Evolutionary conservation across 2,113 vertebrate species (phyloP).

Genomic region (Crotalus tigris): DNA sequence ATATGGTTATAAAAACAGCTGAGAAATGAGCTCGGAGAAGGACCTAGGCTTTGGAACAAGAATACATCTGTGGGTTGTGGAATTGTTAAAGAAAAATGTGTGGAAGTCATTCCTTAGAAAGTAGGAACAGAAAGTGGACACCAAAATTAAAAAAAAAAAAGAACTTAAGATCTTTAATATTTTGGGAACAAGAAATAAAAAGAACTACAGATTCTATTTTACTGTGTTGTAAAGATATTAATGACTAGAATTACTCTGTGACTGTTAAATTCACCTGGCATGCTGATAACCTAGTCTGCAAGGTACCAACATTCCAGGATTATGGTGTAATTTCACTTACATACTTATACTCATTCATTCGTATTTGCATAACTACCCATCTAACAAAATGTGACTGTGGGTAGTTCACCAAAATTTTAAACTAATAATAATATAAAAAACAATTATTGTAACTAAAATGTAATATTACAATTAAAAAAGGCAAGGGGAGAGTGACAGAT

Average conservation of each 20-base stretch:
- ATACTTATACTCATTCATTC: neutral
- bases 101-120: neutral
- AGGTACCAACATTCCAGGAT: neutral
- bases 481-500: neutral
- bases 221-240: neutral
- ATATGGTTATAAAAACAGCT: conserved; percentile 14
- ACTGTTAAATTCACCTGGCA: neutral
- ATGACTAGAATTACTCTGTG: neutral
- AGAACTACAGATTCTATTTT: neutral
- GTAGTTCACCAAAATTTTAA: neutral
- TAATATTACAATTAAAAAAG: neutral
- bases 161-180: neutral
- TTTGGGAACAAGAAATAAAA: neutral
- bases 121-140: neutral
- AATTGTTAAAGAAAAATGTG: neutral
- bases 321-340: neutral
- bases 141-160: neutral
- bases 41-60: neutral
- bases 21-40: neutral
- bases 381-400: neutral
- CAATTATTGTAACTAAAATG: neutral
- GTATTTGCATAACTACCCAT: neutral
- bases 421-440: neutral
- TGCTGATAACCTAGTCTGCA: neutral
- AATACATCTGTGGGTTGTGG: neutral